Evolutionary conservation across 2,113 vertebrate species (phyloP), one percentile per base, ranked within the genome.

Genomic region (Ailuropoda melanoleuca): DNA sequence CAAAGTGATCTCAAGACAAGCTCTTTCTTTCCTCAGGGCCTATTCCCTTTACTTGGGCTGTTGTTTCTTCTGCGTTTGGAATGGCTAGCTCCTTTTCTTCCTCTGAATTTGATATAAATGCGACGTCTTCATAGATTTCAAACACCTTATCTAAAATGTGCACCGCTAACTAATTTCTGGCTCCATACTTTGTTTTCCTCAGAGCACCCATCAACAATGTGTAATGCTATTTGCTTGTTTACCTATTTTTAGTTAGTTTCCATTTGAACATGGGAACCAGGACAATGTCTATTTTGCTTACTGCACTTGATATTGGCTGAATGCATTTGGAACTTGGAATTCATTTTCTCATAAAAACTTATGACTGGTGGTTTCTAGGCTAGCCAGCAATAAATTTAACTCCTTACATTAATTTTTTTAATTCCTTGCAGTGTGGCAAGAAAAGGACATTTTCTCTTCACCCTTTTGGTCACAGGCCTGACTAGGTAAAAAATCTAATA

Each of bases 41-140:
- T 84, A 5, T 55, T 85, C 29, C 26, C 17, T 37, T 96, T 92
- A 90, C n/a, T 62, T 92, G 31, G 9, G 68, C 34, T 80, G 0
- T 74, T 95, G 37, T 89, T 95, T n/a, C 19, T 96, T 34, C 43
- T 93, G 60, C 48, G 90, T 62, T 96, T 81, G 43, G 66, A 83
- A 70, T 34, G 19, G 12, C 56, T 87, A 2, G 8, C 46, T 86
- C 18, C n/a, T 80, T 75, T 31, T 70, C 74, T 88, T 66, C 50
- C 62, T 77, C 66, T 66, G 31, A 72, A 23, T 74, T 94, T 70
- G n/a, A 4, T 83, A 13, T 81, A 88, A 94, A 68, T 88, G 24
- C 75, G 64, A 2, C 39, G 37, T 92, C 68, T 80, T 95, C 50
- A 23, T 14, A 84, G 26, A 93, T 39, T 96, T 87, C 17, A 55